These are phyloP conservation scores for Caranx ignobilis DNA, from an alignment of 2,113 vertebrate genomes.

Conservation along the genomic window DNA sequence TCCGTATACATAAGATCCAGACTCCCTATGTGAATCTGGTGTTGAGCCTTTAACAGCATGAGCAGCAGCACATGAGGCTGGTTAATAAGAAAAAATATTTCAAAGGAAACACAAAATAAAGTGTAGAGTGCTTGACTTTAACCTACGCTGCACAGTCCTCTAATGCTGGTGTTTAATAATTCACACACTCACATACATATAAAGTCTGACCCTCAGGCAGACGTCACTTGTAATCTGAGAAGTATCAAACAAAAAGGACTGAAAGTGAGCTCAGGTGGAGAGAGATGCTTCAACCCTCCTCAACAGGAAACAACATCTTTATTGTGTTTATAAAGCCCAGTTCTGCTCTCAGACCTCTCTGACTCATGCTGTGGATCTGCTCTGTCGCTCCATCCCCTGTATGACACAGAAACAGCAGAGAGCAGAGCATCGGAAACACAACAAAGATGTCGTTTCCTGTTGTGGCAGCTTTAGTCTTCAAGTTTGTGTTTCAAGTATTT, in stretches of 20 bases:
- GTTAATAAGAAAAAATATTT: background rate
- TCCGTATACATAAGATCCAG: no score
- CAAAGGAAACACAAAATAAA: background rate
- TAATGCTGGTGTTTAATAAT: no score
- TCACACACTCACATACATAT: no score
- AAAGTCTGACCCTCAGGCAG: no score
- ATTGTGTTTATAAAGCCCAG: conserved; percentile 8
- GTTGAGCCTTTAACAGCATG: background rate
- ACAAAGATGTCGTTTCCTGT: background rate
- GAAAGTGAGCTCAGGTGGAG: no score
- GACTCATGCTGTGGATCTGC: background rate
- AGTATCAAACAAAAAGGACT: no score
- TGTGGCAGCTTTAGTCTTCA: background rate
- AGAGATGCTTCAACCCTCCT: background rate
- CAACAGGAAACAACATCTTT: background rate
- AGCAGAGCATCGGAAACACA: background rate
- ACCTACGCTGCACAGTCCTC: background rate
- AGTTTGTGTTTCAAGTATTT: background rate
- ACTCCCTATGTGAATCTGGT: no score
- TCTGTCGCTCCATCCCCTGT: conserved; percentile 1
- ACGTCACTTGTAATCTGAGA: no score
- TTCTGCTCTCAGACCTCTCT: no score
- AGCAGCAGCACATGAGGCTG: background rate
- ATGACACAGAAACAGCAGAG: conserved; percentile 6
- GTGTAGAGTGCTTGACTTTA: background rate